These are phyloP conservation scores for Struthidea cinerea DNA, from an alignment of 2,113 vertebrate species.

Conservation along the genomic window DNA sequence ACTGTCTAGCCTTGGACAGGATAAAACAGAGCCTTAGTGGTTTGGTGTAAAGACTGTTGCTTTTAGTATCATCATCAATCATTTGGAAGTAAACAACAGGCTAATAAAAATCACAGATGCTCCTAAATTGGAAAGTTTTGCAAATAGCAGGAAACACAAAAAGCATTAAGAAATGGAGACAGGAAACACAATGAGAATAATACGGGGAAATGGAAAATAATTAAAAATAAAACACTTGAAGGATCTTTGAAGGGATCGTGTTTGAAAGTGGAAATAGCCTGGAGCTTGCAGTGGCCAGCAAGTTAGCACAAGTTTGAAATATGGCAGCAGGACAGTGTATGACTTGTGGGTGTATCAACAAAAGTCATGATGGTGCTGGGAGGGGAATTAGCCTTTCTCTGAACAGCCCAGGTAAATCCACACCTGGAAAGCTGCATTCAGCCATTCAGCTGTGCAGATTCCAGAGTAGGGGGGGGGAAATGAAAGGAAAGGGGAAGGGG, in stretches of 20 bases:
- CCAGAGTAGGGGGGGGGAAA: rapidly evolving
- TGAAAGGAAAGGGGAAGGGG: neutral
- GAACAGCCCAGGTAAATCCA: neutral
- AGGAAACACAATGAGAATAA: constrained; percentile 3
- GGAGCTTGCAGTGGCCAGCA: neutral
- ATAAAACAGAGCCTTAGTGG: constrained; percentile 20
- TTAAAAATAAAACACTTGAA: constrained; percentile 40
- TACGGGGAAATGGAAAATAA: constrained; percentile 22
- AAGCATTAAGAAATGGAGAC: constrained; percentile 29
- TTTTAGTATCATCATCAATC: constrained; percentile 36
- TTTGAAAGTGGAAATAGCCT: neutral
- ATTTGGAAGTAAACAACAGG: constrained; percentile 24
- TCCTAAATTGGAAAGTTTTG: constrained; percentile 48
- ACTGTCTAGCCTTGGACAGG: neutral
- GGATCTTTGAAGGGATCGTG: neutral
- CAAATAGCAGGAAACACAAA: constrained; percentile 29
- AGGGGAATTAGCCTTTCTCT: neutral
- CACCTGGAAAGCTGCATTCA: neutral
- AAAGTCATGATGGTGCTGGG: neutral
- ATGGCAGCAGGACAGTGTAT: neutral
- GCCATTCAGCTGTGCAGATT: neutral
- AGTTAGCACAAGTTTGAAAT: neutral
- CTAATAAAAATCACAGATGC: constrained; percentile 53
- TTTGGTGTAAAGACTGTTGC: neutral
- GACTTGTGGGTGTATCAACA: neutral